Evolutionary conservation across 2,888 invertebrate genomes (phyloP).

Genomic region (Drosophila anomelani): DNA sequence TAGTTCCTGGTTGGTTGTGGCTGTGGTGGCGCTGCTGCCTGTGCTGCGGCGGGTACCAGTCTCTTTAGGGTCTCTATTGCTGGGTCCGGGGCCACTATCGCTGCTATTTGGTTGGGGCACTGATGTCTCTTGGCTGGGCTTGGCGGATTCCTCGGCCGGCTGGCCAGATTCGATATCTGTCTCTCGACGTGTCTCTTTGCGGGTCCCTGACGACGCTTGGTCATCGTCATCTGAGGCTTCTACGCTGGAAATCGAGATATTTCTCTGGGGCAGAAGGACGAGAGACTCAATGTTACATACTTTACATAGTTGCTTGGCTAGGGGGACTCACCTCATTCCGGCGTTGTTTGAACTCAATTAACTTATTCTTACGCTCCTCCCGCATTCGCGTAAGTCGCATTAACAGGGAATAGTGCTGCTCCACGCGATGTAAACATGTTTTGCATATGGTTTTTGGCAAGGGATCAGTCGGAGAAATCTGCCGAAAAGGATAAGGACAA

Average conservation of each 20-base stretch:
- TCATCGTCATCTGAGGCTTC: conserved; percentile 76
- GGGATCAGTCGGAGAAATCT: conserved; percentile 88
- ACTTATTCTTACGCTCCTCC: conserved; percentile 67
- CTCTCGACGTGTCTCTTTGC: conserved; percentile 9
- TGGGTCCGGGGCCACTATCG: conserved; percentile 23
- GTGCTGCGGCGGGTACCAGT: conserved; percentile 13
- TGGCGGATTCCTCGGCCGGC: conserved; percentile 11
- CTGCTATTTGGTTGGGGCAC: conserved; percentile 24
- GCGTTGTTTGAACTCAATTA: conserved; percentile 49
- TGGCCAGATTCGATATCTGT: conserved; percentile 2
- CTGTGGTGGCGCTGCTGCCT: conserved; percentile 6
- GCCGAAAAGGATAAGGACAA: conserved; percentile 20
- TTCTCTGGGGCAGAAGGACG: conserved; percentile 37
- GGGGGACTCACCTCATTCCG: conserved; percentile 43
- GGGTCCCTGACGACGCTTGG: background rate
- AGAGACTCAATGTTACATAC: background rate
- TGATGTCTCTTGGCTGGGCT: conserved; percentile 7
- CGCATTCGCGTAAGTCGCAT: conserved; percentile 81
- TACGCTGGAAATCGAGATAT: conserved; percentile 61
- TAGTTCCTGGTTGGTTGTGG: conserved; percentile 23
- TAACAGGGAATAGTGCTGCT: conserved; percentile 86
- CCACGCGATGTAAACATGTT: conserved; percentile 87
- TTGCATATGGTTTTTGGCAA: conserved; percentile 90
- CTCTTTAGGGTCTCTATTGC: conserved; percentile 21
- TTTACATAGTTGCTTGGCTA: too few species aligned